Evolutionary conservation across 2,113 vertebrate genomes (phyloP), one percentile per base, ranked within the genome.

Genomic region (Lipophrys pholis): DNA sequence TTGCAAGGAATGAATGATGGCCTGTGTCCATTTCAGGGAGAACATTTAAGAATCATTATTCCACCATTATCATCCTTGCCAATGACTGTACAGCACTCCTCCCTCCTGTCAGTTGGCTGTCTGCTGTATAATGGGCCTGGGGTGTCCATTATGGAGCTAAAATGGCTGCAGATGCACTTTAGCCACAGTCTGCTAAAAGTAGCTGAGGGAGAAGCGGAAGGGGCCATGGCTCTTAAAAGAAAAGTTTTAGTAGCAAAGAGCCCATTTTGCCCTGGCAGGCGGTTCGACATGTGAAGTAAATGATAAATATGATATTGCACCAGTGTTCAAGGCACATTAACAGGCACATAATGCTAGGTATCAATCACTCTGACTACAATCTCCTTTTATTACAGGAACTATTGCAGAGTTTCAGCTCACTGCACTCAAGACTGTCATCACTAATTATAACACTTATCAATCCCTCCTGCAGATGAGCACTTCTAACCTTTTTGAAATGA

Each of bases 31-130:
- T 81, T 89, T 86, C 54, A 52, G 77, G 67, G 75, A 52, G 70
- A 80, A 83, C 84, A 88, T 88, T 91, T 86, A 90, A 83, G 77
- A 78, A 76, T 87, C 87, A 88, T 91, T 90, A 88, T 87, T 87
- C 71, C 54, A 70, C 82, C 84, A 89, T 89, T 89, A 91, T 91
- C 82, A 87, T 87, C 78, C 51, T 76, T 86, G 78, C 82, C 85
- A 90, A 87, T 86, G 90, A 83, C 76, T 78, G 69, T 51, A 58
- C 42, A 81, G 70, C 63, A 66, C 57, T 71, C 60, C 66, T 78
- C 36, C 75, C 73, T 74, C 78, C 69, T 85, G 81, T 87, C 86
- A 79, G 71, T 63, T 35, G 69, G 65, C 66, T 82, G 59, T 85
- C 74, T 77, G 73, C 73, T 70, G 35, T 76, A 52, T 90, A 89